Conservation (phyloP, 2,888 invertebrate species). For the Falcaria lacertinaria region DNA sequence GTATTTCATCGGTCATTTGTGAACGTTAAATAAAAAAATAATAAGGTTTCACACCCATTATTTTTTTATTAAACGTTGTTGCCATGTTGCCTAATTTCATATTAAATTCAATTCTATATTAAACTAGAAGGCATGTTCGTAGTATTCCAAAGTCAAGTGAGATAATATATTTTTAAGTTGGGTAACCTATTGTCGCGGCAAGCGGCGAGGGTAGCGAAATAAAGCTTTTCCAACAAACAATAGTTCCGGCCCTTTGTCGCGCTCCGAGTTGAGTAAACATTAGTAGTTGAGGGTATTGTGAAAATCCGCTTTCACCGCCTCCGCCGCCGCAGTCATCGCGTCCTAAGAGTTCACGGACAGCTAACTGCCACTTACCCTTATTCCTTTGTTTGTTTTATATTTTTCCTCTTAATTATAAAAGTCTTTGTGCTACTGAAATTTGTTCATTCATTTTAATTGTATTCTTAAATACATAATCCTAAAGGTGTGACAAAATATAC, state of each 20-base stretch:
- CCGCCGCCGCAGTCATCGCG: conserved; percentile 26
- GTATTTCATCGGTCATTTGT: too few relatives aligned
- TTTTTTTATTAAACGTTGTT: too few relatives aligned
- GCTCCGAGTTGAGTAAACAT: conserved; percentile 74
- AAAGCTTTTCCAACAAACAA: conserved; percentile 79
- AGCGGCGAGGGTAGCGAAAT: conserved; percentile 74
- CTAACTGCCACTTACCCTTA: conserved; percentile 63
- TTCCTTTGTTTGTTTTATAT: conserved; percentile 66
- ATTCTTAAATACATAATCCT: neutral
- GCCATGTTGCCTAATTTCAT: too few relatives aligned
- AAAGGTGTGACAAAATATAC: neutral
- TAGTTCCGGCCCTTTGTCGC: conserved; percentile 79
- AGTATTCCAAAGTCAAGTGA: conserved; percentile 46
- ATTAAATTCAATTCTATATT: too few relatives aligned
- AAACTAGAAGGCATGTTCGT: conserved; percentile 27
- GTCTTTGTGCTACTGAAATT: neutral
- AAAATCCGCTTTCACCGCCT: conserved; percentile 17
- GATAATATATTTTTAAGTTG: conserved; percentile 78
- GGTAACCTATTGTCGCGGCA: conserved; percentile 76
- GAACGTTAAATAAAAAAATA: too few relatives aligned
- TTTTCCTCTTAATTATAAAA: conserved; percentile 37
- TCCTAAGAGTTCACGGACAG: conserved; percentile 66
- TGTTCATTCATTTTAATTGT: neutral
- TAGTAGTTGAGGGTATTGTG: conserved; percentile 72
- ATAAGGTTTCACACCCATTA: too few relatives aligned